These are phyloP conservation scores for Ovibos moschatus DNA, from an alignment of 2,113 vertebrate genomes.

Conservation along the genomic window DNA sequence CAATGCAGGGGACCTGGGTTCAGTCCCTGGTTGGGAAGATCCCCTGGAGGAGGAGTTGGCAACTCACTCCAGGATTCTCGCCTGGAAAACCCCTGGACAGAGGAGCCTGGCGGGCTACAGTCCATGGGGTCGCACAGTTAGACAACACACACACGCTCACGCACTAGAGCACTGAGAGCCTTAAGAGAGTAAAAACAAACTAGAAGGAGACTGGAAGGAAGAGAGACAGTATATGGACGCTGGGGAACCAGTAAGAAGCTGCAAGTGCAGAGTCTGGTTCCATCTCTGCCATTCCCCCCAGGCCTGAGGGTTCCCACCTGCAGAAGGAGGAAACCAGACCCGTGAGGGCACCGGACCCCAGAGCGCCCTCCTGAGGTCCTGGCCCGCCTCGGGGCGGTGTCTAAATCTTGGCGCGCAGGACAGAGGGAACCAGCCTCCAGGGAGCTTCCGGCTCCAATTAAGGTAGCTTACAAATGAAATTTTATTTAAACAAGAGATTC, in stretches of 20 bases:
- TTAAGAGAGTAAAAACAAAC: neutral
- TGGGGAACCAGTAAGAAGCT: neutral
- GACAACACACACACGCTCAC: neutral
- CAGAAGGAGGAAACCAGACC: neutral
- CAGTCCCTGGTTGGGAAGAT: neutral
- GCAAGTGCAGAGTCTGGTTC: neutral
- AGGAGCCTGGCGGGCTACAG: neutral
- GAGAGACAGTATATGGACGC: neutral
- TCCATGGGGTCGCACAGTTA: neutral
- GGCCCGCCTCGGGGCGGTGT: fast-evolving
- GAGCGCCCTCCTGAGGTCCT: neutral
- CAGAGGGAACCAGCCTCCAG: neutral
- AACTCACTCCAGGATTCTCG: neutral
- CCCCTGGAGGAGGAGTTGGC: neutral
- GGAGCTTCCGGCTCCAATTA: neutral
- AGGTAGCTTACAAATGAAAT: neutral
- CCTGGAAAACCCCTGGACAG: neutral
- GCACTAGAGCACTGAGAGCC: fast-evolving
- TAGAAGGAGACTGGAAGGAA: neutral
- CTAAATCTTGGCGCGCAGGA: neutral
- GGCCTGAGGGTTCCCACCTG: neutral
- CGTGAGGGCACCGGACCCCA: fast-evolving
- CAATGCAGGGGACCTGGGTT: neutral
- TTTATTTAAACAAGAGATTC: neutral
- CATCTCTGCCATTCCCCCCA: neutral